phyloP scores from a whole-genome alignment of 2,888 invertebrate species.

The Zaprionus obscuricornis region DNA sequence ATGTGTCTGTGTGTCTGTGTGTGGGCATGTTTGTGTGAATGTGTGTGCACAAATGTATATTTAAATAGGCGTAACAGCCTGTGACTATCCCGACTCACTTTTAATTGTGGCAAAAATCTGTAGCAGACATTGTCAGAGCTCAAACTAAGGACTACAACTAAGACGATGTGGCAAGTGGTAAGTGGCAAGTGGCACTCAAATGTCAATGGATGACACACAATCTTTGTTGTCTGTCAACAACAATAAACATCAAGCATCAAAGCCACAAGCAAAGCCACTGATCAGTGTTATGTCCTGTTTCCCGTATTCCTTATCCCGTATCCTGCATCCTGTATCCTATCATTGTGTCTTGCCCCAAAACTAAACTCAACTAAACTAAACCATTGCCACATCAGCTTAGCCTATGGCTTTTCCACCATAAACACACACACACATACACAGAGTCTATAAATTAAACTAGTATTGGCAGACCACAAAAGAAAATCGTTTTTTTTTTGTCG shows the following conservation, averaged over 20 bases:
- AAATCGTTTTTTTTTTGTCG: constrained; percentile 20
- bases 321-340: neutral
- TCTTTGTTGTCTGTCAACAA: constrained; percentile 29
- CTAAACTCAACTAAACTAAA: constrained; percentile 16
- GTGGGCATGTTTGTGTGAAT: neutral
- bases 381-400: constrained; percentile 36
- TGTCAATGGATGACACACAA: constrained; percentile 50
- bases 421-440: neutral
- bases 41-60: constrained; percentile 42
- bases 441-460: constrained; percentile 47
- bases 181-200: neutral
- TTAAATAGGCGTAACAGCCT: constrained; percentile 26
- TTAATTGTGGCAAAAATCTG: constrained; percentile 36
- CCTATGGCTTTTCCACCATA: constrained; percentile 31
- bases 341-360: constrained; percentile 27
- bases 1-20: constrained; percentile 1
- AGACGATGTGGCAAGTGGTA: neutral
- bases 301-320: no score
- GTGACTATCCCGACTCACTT: constrained; percentile 21
- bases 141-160: neutral
- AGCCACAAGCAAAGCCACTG: constrained; percentile 18
- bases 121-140: constrained; percentile 14
- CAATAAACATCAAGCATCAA: constrained; percentile 34
- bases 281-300: no score
- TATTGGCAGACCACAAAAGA: constrained; percentile 38